Conservation (phyloP, 1,140 invertebrate species). For the Meloidogyne floridensis region DNA sequence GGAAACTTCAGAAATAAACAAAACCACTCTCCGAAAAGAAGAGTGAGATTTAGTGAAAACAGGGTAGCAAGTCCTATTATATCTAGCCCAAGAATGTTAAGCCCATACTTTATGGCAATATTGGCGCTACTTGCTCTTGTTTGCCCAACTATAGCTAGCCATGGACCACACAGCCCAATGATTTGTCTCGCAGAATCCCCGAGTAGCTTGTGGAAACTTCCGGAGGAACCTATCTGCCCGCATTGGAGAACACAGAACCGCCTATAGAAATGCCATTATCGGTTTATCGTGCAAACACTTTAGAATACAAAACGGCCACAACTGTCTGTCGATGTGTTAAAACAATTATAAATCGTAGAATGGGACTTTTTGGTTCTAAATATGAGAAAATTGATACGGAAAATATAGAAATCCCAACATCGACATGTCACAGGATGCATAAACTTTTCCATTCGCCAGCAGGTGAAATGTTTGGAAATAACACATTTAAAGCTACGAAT, state of each 20-base stretch:
- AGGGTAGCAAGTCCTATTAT: not conserved
- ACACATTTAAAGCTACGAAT: not conserved
- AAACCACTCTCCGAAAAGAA: not conserved
- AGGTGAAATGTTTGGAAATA: constrained; percentile 16
- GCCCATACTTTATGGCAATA: not conserved
- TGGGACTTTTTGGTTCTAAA: not conserved
- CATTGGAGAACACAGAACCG: not conserved
- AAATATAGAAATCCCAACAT: not conserved
- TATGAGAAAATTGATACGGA: not conserved
- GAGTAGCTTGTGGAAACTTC: too few relatives aligned
- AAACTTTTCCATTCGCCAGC: constrained; percentile 7
- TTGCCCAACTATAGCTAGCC: too few relatives aligned
- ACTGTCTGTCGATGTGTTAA: not conserved
- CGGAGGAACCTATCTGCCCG: too few relatives aligned
- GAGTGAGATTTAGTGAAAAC: not conserved
- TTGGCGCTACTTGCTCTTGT: not conserved
- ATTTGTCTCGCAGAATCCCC: too few relatives aligned
- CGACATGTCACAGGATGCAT: constrained; percentile 6
- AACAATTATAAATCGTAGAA: not conserved
- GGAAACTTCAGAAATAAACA: not conserved
- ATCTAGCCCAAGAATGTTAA: not conserved
- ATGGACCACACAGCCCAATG: too few relatives aligned
- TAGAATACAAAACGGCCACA: not conserved
- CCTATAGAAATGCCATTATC: not conserved
- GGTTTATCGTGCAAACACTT: not conserved